phyloP scores from a whole-genome alignment of 2,113 vertebrate species.

The Syrrhaptes paradoxus region DNA sequence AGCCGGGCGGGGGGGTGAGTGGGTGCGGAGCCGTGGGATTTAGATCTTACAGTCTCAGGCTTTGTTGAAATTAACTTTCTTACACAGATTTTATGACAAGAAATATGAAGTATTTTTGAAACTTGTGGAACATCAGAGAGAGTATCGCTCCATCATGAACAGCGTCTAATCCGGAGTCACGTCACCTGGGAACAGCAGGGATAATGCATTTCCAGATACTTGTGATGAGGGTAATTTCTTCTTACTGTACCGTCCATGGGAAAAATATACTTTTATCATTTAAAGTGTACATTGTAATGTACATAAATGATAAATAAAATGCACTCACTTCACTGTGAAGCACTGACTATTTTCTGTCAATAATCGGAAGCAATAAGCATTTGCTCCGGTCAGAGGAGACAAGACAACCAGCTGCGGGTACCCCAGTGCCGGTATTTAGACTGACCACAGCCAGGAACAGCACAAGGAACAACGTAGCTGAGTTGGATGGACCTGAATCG shows the following conservation, averaged over 20 bases:
- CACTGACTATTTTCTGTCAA: neutral
- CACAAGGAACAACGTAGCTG: neutral
- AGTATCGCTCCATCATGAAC: slow-evolving; percentile 88
- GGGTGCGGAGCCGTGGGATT: neutral
- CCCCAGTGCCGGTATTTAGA: neutral
- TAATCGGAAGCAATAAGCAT: neutral
- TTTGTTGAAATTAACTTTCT: neutral
- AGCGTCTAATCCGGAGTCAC: neutral
- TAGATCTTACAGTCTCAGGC: neutral
- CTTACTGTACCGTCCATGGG: neutral
- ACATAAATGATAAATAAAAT: slow-evolving; percentile 52
- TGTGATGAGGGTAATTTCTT: neutral
- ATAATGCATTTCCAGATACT: neutral
- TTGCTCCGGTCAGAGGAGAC: neutral
- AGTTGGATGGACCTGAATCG: neutral
- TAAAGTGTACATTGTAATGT: neutral
- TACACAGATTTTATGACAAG: slow-evolving; percentile 88
- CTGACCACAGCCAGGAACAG: neutral
- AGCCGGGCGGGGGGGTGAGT: too few species aligned
- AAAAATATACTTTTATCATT: neutral
- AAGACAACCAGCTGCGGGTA: neutral
- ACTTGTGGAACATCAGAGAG: slow-evolving; percentile 88
- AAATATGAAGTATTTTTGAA: slow-evolving; percentile 90
- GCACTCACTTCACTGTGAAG: neutral
- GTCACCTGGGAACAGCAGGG: neutral